These are phyloP conservation scores for Pituophis catenifer DNA, from an alignment of 2,113 vertebrate genomes.

Conservation along the genomic window DNA sequence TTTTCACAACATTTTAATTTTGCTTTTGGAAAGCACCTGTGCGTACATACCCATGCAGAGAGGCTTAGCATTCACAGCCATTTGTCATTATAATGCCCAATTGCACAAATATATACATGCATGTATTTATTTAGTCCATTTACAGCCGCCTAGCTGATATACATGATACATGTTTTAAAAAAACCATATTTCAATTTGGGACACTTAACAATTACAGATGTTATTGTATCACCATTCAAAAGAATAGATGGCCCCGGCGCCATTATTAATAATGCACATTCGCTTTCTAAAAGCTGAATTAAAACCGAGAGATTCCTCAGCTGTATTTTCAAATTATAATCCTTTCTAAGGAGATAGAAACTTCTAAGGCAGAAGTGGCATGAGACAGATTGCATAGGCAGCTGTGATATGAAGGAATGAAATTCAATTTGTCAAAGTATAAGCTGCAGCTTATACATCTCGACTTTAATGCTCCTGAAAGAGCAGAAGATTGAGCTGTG, in stretches of 20 bases:
- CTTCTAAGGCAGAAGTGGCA: conserved; percentile 41
- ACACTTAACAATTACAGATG: conserved; percentile 40
- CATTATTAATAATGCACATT: conserved; percentile 43
- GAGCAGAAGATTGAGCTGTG: not conserved
- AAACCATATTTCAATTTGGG: conserved; percentile 36
- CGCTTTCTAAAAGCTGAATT: conserved; percentile 20
- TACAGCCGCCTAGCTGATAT: not conserved
- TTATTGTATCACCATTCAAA: conserved; percentile 34
- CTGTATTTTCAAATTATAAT: conserved; percentile 55
- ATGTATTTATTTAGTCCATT: not conserved
- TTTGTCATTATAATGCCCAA: conserved; percentile 50
- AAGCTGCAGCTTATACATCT: conserved; percentile 1
- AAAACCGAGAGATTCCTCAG: conserved; percentile 38
- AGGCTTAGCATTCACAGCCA: conserved; percentile 31
- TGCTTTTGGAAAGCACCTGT: conserved; percentile 22
- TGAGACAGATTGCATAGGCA: conserved; percentile 49
- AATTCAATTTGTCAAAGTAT: conserved; percentile 43
- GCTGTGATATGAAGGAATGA: conserved; percentile 56
- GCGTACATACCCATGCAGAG: conserved; percentile 8
- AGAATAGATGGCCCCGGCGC: conserved; percentile 23
- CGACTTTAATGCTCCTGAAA: not conserved
- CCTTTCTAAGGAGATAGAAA: conserved; percentile 50
- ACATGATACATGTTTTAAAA: not conserved
- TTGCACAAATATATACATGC: conserved; percentile 27
- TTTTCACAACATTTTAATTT: conserved; percentile 34